Conservation (phyloP, 2,888 invertebrate genomes). For the Andrena fulva region DNA sequence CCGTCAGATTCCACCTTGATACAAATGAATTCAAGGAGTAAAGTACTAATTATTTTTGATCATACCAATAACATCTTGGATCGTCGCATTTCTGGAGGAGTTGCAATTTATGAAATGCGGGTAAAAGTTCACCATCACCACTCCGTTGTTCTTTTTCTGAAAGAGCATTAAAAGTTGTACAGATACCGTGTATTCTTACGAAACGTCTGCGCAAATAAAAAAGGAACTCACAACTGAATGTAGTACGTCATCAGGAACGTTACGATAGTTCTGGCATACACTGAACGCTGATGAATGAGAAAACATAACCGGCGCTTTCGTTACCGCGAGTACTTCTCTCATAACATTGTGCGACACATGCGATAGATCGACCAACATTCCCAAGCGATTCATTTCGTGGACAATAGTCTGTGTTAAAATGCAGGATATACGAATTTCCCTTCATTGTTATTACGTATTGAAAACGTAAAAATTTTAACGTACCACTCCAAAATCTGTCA, state of each 20-base stretch:
- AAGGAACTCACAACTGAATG: constrained; percentile 84
- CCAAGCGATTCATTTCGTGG: constrained; percentile 88
- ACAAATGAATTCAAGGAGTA: not conserved
- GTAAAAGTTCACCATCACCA: constrained; percentile 92
- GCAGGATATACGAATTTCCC: not conserved
- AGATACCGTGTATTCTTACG: too few species aligned
- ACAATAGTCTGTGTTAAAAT: constrained; percentile 85
- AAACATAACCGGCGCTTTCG: constrained; percentile 87
- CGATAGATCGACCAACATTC: constrained; percentile 88
- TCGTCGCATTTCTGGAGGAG: constrained; percentile 85
- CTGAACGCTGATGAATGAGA: constrained; percentile 87
- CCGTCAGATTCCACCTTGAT: too few species aligned
- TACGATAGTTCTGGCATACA: constrained; percentile 86
- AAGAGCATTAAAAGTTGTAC: constrained; percentile 39
- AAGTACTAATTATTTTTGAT: not conserved
- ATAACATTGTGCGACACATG: constrained; percentile 87
- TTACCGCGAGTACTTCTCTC: constrained; percentile 85
- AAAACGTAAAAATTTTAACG: constrained; percentile 7
- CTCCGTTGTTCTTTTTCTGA: constrained; percentile 89
- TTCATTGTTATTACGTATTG: not conserved
- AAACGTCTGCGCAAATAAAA: not conserved
- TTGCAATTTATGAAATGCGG: constrained; percentile 87
- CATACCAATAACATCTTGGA: constrained; percentile 89
- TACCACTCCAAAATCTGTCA: constrained; percentile 85
- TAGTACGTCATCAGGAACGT: constrained; percentile 87